These are phyloP conservation scores for Idaea aversata DNA, from an alignment of 2,888 invertebrate genomes.

Conservation along the genomic window DNA sequence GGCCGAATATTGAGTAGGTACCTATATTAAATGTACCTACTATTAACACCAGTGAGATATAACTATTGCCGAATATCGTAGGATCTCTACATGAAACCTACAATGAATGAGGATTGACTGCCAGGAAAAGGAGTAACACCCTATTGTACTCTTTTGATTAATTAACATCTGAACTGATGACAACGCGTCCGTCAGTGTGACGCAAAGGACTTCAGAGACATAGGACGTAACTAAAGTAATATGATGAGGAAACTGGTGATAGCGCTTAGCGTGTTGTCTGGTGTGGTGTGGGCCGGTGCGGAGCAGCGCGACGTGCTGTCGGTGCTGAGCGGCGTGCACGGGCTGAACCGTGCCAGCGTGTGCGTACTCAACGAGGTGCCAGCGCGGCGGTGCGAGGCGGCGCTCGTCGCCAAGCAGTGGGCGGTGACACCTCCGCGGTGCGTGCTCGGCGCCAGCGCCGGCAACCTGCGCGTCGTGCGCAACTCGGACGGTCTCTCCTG, in stretches of 20 bases:
- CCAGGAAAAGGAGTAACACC: too few species aligned
- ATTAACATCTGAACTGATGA: too few species aligned
- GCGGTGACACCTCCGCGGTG: constrained; percentile 27
- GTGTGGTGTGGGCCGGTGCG: constrained; percentile 10
- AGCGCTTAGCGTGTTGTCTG: constrained; percentile 10
- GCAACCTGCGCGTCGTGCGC: constrained; percentile 17
- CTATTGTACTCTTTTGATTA: too few species aligned
- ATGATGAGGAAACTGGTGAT: not conserved
- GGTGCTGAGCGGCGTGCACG: constrained; percentile 24
- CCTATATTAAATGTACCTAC: too few species aligned
- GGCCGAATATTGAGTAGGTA: too few species aligned
- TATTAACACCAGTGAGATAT: too few species aligned
- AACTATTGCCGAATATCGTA: too few species aligned
- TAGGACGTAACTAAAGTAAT: too few species aligned
- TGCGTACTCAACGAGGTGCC: constrained; percentile 25
- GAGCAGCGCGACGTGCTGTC: constrained; percentile 22
- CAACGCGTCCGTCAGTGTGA: too few species aligned
- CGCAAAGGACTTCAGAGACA: too few species aligned
- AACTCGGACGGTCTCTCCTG: constrained; percentile 19
- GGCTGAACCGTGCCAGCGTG: constrained; percentile 23
- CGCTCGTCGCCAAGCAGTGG: constrained; percentile 38
- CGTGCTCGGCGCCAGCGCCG: constrained; percentile 21
- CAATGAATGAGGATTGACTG: too few species aligned
- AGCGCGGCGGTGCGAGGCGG: constrained; percentile 27
- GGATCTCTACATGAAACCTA: too few species aligned